phyloP scores from a whole-genome alignment of 2,888 invertebrate genomes.

The Blastobasis lacticolella region DNA sequence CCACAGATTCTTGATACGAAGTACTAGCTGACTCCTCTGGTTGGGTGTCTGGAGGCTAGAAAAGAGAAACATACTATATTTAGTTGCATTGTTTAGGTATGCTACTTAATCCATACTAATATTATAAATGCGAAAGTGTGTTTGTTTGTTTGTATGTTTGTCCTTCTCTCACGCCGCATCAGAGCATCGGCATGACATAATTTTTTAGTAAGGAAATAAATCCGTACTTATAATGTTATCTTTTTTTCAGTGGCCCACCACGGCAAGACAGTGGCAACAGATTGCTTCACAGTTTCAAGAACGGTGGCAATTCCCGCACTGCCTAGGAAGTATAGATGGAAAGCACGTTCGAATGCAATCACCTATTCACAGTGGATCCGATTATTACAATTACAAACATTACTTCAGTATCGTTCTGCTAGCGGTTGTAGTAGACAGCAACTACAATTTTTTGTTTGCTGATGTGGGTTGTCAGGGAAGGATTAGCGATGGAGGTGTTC shows the following conservation, averaged over 20 bases:
- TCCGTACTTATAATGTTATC: too few species aligned
- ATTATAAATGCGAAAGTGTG: too few species aligned
- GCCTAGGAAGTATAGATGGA: background rate
- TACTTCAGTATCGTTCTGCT: background rate
- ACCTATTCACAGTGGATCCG: background rate
- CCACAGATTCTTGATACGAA: too few species aligned
- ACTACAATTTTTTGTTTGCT: conserved; percentile 4
- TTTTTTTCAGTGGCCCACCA: background rate
- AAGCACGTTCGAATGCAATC: background rate
- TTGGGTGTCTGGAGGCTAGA: too few species aligned
- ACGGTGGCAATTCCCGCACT: background rate
- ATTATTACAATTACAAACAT: background rate
- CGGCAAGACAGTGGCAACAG: background rate
- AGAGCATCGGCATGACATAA: too few species aligned
- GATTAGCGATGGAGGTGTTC: conserved; percentile 5
- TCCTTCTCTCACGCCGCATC: too few species aligned
- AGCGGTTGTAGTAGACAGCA: background rate
- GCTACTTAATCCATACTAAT: too few species aligned
- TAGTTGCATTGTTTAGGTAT: too few species aligned
- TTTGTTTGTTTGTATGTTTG: too few species aligned
- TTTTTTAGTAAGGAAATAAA: too few species aligned
- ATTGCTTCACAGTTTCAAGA: background rate
- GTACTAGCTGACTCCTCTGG: too few species aligned
- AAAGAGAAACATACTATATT: too few species aligned
- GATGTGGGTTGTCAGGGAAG: conserved; percentile 7